Evolutionary conservation across 2,113 vertebrate species (phyloP), one percentile per base, ranked within the genome.

Genomic region (Syrrhaptes paradoxus): DNA sequence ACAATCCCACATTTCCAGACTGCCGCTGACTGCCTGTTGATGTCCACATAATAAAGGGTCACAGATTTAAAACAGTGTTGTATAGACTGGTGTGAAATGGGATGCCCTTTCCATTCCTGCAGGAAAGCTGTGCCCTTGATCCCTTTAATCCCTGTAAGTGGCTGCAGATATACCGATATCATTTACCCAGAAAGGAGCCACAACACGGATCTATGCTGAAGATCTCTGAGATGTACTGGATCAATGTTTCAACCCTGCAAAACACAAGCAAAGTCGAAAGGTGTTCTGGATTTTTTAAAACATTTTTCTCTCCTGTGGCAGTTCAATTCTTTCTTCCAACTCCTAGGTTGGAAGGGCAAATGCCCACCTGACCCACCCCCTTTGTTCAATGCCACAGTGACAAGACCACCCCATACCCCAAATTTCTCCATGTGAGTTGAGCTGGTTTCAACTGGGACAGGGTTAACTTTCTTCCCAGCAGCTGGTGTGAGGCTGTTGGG

Each of bases 161-260:
- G 13, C 48, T 79, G 38, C 43, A 67, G 79, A 70, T 66, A 68
- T 31, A 11, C 25, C 7, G 4, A 41, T 5, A 11, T 2, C 91
- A 80, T 62, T 98, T 96, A 98, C 98, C 98, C 77, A 97, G 83
- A 72, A 98, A 13, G 6, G 98, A 98, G 55, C 98, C 98, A 55
- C 97, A 97, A 48, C 97, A 97, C 0, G 98, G 98, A 62, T 97
- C 79, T 4, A 96, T 3, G 70, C 61, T 66, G 79, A 93, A 94
- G 84, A 97, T 95, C 72, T 98, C 96, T 0, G 96, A 98, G 73
- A 93, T 14, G 52, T 98, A 98, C 36, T 78, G 96, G 95, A 98
- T 98, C 22, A 91, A 67, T 0, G 73, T 93, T 61, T 97, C 94
- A 52, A 96, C 84, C 80, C 98, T 98, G 88, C 17, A 94, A 95